Conservation (phyloP, 1,140 invertebrate species). For the Maniola jurtina region DNA sequence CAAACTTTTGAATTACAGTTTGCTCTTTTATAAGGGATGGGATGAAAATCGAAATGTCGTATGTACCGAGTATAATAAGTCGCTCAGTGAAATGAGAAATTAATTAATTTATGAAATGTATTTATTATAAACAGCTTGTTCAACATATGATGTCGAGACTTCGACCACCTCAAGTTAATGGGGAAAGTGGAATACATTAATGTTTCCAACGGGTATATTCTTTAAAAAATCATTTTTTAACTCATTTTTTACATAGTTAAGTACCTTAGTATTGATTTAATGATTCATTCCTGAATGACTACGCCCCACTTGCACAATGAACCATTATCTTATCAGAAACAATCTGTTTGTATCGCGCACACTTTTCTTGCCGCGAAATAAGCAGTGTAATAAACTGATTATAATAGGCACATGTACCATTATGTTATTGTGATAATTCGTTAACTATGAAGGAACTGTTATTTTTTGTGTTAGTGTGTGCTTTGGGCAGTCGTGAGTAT, state of each 20-base stretch:
- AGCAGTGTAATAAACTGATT: slow-evolving; percentile 20
- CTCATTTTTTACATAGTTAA: background rate
- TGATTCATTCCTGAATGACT: slow-evolving; percentile 5
- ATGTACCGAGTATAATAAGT: no score
- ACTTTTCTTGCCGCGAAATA: slow-evolving; percentile 19
- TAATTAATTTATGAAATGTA: no score
- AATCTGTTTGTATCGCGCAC: slow-evolving; percentile 27
- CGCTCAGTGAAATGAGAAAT: no score
- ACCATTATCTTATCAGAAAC: slow-evolving; percentile 44
- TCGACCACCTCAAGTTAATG: no score
- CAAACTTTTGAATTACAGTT: no score
- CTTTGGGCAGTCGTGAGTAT: slow-evolving; percentile 19
- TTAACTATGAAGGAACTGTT: slow-evolving; percentile 34
- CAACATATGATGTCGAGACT: no score
- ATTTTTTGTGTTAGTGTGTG: slow-evolving; percentile 27
- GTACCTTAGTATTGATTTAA: background rate
- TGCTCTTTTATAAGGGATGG: no score
- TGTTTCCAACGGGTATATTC: no score
- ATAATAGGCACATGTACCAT: background rate
- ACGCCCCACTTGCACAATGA: slow-evolving; percentile 44
- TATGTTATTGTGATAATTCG: slow-evolving; percentile 27
- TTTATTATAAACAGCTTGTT: no score
- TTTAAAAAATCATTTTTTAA: no score
- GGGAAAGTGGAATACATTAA: no score
- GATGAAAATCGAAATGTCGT: no score